These are phyloP conservation scores for Thelaira solivaga DNA, from an alignment of 2,888 invertebrate species.

Conservation along the genomic window DNA sequence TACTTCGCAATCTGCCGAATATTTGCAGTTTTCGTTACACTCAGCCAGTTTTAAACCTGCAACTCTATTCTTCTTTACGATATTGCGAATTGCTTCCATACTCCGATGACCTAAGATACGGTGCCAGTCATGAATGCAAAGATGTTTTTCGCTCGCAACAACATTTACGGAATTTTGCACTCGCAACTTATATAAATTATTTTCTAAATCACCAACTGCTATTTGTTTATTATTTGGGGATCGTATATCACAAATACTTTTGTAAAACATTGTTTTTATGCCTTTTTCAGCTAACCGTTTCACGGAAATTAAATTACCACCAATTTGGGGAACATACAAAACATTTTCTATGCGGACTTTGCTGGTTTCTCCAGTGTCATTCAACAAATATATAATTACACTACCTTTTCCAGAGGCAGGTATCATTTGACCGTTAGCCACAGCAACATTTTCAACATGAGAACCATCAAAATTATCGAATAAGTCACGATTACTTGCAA, in stretches of 20 bases:
- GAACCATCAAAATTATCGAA: slow-evolving; percentile 19
- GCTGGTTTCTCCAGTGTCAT: slow-evolving; percentile 11
- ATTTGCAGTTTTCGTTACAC: slow-evolving; percentile 47
- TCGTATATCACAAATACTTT: slow-evolving; percentile 40
- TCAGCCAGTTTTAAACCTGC: slow-evolving; percentile 51
- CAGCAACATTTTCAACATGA: slow-evolving; percentile 20
- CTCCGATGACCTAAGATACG: slow-evolving; percentile 61
- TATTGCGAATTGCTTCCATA: slow-evolving; percentile 42
- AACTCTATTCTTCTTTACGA: slow-evolving; percentile 31
- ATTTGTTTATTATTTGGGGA: neutral
- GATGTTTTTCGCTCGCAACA: neutral
- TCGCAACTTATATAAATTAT: slow-evolving; percentile 23
- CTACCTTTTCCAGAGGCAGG: neutral
- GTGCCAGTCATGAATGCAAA: slow-evolving; percentile 57
- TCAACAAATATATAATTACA: slow-evolving; percentile 9
- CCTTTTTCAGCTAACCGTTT: slow-evolving; percentile 2
- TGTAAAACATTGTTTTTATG: neutral
- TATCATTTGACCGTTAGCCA: slow-evolving; percentile 47
- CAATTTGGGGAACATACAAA: slow-evolving; percentile 53
- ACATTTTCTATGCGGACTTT: slow-evolving; percentile 32
- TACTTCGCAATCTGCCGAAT: slow-evolving; percentile 22
- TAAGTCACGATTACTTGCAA: slow-evolving; percentile 18
- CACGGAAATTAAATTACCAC: slow-evolving; percentile 51
- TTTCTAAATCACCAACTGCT: neutral
- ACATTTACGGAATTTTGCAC: slow-evolving; percentile 6